These are phyloP conservation scores for Camelus dromedarius DNA, from an alignment of 2,113 vertebrate genomes.

Conservation along the genomic window DNA sequence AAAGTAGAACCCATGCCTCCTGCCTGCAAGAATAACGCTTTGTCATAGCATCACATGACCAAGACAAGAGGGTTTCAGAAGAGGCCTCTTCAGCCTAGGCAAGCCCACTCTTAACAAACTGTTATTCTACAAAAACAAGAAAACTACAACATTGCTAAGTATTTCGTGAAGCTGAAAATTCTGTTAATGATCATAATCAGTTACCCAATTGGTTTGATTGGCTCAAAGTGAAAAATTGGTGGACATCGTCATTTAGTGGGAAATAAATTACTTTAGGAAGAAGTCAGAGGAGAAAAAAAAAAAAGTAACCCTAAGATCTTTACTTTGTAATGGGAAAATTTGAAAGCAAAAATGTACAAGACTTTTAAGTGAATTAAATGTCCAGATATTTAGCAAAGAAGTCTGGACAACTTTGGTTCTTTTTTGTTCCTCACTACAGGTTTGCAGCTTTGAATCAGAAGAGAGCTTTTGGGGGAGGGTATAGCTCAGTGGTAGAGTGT, in stretches of 20 bases:
- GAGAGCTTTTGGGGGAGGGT: neutral
- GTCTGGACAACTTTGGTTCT: neutral
- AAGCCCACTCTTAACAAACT: neutral
- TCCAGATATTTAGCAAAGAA: conserved; percentile 5
- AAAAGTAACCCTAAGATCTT: neutral
- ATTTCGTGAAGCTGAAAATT: neutral
- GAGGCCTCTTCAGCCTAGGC: neutral
- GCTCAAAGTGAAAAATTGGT: conserved; percentile 50
- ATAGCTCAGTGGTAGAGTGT: too few species aligned
- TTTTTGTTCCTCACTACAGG: neutral
- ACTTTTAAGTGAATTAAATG: conserved; percentile 43
- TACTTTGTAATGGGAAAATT: conserved; percentile 3
- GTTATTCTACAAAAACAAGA: neutral
- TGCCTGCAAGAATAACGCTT: neutral
- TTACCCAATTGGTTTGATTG: conserved; percentile 29
- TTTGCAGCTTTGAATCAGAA: neutral
- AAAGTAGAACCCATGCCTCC: neutral
- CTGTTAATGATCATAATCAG: neutral
- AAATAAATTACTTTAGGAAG: conserved; percentile 25
- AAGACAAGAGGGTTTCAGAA: neutral
- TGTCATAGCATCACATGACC: neutral
- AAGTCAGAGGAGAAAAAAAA: neutral
- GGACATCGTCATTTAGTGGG: neutral
- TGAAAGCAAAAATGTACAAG: conserved; percentile 48
- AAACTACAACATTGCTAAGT: neutral